Percentiles rank a stretch among this genome's conserved stretches.
phyloP scores from a whole-genome alignment of 2,797 vertebrate genomes.

The Varecia variegata region DNA sequence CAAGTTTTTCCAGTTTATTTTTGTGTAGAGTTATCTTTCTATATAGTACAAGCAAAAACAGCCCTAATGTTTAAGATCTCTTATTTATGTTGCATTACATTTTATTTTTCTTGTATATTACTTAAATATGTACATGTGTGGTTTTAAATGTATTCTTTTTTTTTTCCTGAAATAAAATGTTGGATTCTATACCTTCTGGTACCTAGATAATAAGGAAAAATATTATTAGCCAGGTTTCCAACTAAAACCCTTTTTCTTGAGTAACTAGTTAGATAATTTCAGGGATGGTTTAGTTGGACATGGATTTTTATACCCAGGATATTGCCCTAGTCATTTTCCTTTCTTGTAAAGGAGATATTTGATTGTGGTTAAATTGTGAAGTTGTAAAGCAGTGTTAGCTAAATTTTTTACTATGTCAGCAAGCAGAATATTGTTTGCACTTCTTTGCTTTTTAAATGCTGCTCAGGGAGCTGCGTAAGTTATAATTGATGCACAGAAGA shows the following conservation, averaged over 20 bases:
- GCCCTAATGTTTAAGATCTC: neutral
- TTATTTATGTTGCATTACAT: neutral
- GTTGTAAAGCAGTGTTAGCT: constrained; percentile 75
- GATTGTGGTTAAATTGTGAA: constrained; percentile 69
- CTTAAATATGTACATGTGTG: neutral
- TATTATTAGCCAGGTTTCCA: neutral
- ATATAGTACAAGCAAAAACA: neutral
- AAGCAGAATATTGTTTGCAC: constrained; percentile 80
- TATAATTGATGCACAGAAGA: constrained; percentile 79
- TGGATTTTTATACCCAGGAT: constrained; percentile 40
- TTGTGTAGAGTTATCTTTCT: constrained; percentile 19
- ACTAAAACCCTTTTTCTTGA: neutral
- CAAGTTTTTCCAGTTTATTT: neutral
- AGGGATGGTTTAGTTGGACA: constrained; percentile 38
- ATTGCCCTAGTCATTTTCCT: constrained; percentile 41
- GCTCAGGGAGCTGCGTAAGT: constrained; percentile 68
- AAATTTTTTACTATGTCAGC: constrained; percentile 82
- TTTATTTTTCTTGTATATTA: neutral
- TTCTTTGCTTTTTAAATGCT: constrained; percentile 82
- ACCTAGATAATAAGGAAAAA: constrained; percentile 19
- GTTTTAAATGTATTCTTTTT: constrained; percentile 38
- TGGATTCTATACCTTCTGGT: constrained; percentile 30
- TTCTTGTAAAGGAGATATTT: constrained; percentile 67
- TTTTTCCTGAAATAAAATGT: neutral
- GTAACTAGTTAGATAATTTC: constrained; percentile 47